Evolutionary conservation across 2,113 vertebrate genomes (phyloP).

Genomic region (Platycercus adscitus): DNA sequence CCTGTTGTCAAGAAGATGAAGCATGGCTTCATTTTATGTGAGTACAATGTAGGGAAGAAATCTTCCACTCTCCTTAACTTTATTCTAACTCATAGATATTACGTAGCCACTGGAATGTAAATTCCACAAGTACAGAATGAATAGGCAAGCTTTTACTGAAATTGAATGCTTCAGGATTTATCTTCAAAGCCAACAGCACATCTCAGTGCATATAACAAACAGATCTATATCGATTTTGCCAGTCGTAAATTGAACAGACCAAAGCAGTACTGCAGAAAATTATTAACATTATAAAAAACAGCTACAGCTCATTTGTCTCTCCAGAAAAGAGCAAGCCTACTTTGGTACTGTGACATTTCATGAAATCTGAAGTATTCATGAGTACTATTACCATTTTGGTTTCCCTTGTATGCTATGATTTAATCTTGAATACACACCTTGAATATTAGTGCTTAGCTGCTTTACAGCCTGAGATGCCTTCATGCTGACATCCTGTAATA

Average conservation of each 20-base stretch:
- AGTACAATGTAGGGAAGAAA: neutral
- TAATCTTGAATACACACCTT: neutral
- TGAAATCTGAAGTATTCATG: neutral
- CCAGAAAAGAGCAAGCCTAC: neutral
- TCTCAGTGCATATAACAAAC: neutral
- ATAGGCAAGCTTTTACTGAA: neutral
- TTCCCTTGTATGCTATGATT: neutral
- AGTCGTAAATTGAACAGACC: conserved; percentile 12
- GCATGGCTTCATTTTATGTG: neutral
- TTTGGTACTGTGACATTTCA: neutral
- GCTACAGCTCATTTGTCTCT: conserved; percentile 5
- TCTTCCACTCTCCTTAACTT: neutral
- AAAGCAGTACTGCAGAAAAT: neutral
- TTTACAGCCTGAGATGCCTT: neutral
- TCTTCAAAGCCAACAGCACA: neutral
- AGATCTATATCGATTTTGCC: neutral
- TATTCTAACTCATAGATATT: neutral
- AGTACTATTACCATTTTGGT: neutral
- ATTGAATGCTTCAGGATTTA: neutral
- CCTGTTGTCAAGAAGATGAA: neutral
- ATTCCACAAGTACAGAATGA: neutral
- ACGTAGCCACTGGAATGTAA: neutral
- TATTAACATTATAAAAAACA: neutral
- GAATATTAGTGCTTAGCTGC: neutral
- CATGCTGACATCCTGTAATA: neutral